These are phyloP conservation scores for Drosophila subsilvestris DNA, from an alignment of 2,888 invertebrate genomes.

Conservation along the genomic window DNA sequence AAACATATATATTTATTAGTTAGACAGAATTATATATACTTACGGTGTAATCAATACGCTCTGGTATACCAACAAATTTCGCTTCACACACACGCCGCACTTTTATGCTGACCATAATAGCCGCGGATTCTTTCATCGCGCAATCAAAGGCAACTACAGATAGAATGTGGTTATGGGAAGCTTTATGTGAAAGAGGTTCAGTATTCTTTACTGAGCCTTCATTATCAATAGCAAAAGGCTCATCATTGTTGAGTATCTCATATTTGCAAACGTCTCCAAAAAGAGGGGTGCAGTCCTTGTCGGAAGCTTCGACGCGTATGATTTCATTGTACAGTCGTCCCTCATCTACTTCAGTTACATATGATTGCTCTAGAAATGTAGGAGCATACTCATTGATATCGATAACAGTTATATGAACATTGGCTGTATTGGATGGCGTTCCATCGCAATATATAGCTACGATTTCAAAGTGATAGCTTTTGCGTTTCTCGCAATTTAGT, in stretches of 20 bases:
- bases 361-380: slow-evolving; percentile 94
- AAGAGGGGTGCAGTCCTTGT: slow-evolving; percentile 96
- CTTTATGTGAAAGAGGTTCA: slow-evolving; percentile 95
- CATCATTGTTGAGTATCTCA: slow-evolving; percentile 95
- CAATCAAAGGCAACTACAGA: slow-evolving; percentile 99
- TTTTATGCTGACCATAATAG: slow-evolving; percentile 98
- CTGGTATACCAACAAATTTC: slow-evolving; percentile 89
- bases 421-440: slow-evolving; percentile 93
- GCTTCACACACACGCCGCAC: slow-evolving; percentile 92
- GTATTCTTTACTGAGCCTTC: slow-evolving; percentile 98
- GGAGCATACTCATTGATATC: slow-evolving; percentile 99
- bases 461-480: slow-evolving; percentile 98
- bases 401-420: slow-evolving; percentile 96
- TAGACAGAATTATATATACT: slow-evolving; percentile 30
- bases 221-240: slow-evolving; percentile 95
- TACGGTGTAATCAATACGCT: slow-evolving; percentile 84
- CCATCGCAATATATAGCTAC: slow-evolving; percentile 96
- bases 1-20: neutral
- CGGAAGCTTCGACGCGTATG: slow-evolving; percentile 95
- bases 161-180: slow-evolving; percentile 97
- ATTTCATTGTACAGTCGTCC: slow-evolving; percentile 95
- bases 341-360: slow-evolving; percentile 94
- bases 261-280: slow-evolving; percentile 99
- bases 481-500: slow-evolving; percentile 96
- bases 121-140: slow-evolving; percentile 96